Evolutionary conservation across 2,797 vertebrate genomes (phyloP).

Genomic region (Holocentrus rufus): DNA sequence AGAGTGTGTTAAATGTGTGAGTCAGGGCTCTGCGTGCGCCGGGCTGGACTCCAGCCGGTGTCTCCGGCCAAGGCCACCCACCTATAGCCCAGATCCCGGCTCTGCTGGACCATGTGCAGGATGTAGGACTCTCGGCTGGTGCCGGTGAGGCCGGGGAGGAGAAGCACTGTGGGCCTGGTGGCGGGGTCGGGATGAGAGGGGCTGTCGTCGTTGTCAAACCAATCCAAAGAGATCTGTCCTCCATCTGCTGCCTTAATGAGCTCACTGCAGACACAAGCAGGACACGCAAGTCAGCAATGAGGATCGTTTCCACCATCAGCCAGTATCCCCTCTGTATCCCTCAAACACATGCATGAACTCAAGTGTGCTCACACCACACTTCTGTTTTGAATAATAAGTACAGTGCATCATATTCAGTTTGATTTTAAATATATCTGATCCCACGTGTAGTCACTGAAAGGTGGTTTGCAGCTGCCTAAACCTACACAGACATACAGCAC

Average conservation of each 20-base stretch:
- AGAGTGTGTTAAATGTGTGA: slow-evolving; percentile 34
- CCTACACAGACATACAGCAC: not conserved
- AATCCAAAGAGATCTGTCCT: slow-evolving; percentile 98
- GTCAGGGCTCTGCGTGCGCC: slow-evolving; percentile 38
- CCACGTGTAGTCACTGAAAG: not conserved
- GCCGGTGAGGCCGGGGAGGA: slow-evolving; percentile 96
- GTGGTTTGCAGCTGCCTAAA: too few species aligned
- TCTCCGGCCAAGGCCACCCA: slow-evolving; percentile 74
- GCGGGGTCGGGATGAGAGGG: slow-evolving; percentile 83
- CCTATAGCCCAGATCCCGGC: slow-evolving; percentile 94
- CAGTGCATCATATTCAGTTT: slow-evolving; percentile 3
- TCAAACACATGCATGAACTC: slow-evolving; percentile 12
- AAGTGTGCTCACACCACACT: not conserved
- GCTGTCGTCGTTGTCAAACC: slow-evolving; percentile 95
- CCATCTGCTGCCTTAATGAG: slow-evolving; percentile 97
- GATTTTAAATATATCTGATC: not conserved
- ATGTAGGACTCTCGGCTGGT: slow-evolving; percentile 99
- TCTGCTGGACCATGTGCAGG: slow-evolving; percentile 97
- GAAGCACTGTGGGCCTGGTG: slow-evolving; percentile 91
- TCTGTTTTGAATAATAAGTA: not conserved
- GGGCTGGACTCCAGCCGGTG: slow-evolving; percentile 37
- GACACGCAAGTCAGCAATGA: slow-evolving; percentile 51
- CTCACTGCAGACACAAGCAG: slow-evolving; percentile 85
- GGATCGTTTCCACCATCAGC: slow-evolving; percentile 32
- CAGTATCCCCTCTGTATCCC: not conserved